phyloP scores from a whole-genome alignment of 92 coral and sea anemone species.

The Phenganax subtilis region DNA sequence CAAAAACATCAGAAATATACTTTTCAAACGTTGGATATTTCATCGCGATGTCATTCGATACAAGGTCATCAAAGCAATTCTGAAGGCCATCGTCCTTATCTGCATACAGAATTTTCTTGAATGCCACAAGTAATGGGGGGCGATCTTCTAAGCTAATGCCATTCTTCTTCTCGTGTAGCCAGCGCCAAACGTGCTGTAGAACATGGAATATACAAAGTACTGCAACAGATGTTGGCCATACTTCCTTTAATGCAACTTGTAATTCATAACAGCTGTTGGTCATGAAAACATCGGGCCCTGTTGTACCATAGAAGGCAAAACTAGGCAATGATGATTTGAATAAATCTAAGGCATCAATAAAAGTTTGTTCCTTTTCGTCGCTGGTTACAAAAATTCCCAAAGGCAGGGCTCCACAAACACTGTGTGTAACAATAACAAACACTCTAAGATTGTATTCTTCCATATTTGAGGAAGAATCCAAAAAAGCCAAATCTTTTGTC shows the following conservation, averaged over 20 bases:
- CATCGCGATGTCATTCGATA: not conserved
- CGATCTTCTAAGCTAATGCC: not conserved
- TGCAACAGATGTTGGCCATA: not conserved
- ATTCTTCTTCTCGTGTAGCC: too few species aligned
- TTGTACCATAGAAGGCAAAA: not conserved
- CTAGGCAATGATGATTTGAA: not conserved
- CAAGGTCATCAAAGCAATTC: not conserved
- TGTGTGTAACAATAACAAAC: conserved; percentile 5
- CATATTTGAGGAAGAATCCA: conserved; percentile 20
- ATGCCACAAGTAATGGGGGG: not conserved
- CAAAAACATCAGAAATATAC: too few species aligned
- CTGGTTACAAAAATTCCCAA: conserved; percentile 3
- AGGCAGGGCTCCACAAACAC: conserved; percentile 25
- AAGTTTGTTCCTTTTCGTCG: not conserved
- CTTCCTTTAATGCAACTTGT: not conserved
- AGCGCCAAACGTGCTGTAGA: conserved; percentile 15
- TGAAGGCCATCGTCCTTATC: not conserved
- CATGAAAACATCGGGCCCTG: not conserved
- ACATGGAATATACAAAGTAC: conserved; percentile 5
- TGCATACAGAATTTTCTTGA: not conserved
- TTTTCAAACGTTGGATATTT: conserved; percentile 16
- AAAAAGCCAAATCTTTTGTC: conserved; percentile 2
- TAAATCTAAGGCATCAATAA: not conserved
- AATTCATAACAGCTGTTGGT: conserved; percentile 7
- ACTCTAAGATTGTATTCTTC: conserved; percentile 12